Base-by-base conservation (phyloP, 1,140 invertebrate genomes). In the Drosophila paulistorum region DNA sequence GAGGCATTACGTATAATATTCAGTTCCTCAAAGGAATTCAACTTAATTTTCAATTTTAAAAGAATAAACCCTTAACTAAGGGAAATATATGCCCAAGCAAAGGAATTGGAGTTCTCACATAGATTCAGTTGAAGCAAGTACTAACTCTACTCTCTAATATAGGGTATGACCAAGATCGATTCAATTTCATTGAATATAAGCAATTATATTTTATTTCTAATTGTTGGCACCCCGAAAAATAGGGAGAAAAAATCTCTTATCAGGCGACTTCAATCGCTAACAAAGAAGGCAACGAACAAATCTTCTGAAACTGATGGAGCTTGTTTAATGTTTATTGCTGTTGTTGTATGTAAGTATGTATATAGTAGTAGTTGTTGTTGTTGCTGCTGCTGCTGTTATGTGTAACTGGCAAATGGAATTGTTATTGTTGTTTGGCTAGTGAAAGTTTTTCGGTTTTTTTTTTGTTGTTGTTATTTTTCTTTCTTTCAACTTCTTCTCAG, bases 331-430 rank as follows among this genome's bases (percentile, higher is more conserved):
- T 63, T 39, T 68, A 71, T 66, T 65, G 67, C 68, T 54, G 60
- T 55, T 63, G 55, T 30, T 45, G 51, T 58, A 10, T 66, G 68
- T 17, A 37, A 20, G 14, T 26, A 4, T 26, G 23, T 26, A 26
- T 26, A 2, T 26, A 26, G 23, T 48, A 48, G 45, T 51, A 0
- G 17, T 65, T 62, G 61, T 20, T 68, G 30, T 59, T 77, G 59
- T 17, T 75, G 45, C 55, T 35, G 54, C 45, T 81, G 66, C 70
- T 78, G 77, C 64, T 85, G 74, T 74, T 59, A 69, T 87, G 83
- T 85, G 75, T 86, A 86, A 89, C 83, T 87, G 83, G 73, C 74
- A 69, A 71, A 78, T 78, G 77, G 83, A 77, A 77, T 79, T 87
- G 81, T 85, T 85, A 65, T 65, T 72, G 69, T 72, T 51, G 64